Base-by-base conservation (phyloP, 2,113 vertebrate species). In the Pluvialis apricaria region DNA sequence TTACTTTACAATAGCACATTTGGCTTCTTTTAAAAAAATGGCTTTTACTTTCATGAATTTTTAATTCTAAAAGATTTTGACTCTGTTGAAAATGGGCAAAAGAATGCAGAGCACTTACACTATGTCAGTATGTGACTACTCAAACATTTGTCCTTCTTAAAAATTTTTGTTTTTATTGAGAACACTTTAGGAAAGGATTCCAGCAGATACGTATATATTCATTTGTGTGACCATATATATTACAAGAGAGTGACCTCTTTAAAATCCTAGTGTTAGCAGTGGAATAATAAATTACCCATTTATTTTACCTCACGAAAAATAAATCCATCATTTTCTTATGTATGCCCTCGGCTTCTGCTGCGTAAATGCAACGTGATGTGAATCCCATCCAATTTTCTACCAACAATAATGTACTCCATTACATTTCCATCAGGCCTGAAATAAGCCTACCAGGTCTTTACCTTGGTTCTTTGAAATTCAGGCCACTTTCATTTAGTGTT, bases 111-210 rank as follows among this genome's bases (percentile, higher is more conserved):
- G 31, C 19, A 57, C 65, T 89, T 92, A n/a, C 0, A 1, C 52
- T 71, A 3, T 90, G 73, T 79, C 84, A 79, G 13, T 64, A 9
- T 25, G 40, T 78, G 64, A 82, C 57, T 86, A 66, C 32, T 85
- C 62, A 93, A 88, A 57, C 24, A 28, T 91, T 92, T 87, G 29
- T 89, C 72, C 44, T 40, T 75, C 55, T 82, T 86, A 71, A 51
- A 61, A 71, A 42, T 89, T 68, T 34, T 73, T 95, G 60, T 11
- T 94, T 91, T 91, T 71, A 38, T 68, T 83, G 16, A 91, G 77
- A 91, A 76, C 79, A 44, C 22, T 95, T 96, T 83, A 85, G 49
- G 71, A 92, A 82, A 82, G 36, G 24, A 47, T 95, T 94, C 82
- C 94, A 93, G 61, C 57, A 82, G 79, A 47, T 76, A 84, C 29